Percentiles rank a stretch among this genome's conserved stretches.
phyloP scores from a whole-genome alignment of 2,888 invertebrate species.

The Epirrhoe alternata region DNA sequence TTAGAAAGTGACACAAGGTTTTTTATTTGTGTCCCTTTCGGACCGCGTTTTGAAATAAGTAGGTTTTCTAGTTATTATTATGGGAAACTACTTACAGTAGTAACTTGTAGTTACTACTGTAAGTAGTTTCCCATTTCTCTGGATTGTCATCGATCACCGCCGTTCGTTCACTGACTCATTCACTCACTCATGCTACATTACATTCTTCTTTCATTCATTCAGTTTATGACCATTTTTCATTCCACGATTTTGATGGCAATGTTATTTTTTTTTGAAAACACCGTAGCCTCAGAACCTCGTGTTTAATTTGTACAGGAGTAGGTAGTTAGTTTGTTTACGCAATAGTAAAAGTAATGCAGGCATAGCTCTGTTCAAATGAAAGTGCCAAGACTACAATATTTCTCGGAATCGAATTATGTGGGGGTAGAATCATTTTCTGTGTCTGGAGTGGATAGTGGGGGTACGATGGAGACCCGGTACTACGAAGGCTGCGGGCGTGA shows the following conservation, averaged over 20 bases:
- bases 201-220: no score
- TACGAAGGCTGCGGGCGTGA: slow-evolving; percentile 88
- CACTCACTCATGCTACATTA: no score
- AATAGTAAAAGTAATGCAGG: slow-evolving; percentile 11
- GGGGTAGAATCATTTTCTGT: slow-evolving; percentile 11
- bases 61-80: no score
- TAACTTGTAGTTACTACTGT: no score
- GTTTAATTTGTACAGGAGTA: neutral
- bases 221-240: no score
- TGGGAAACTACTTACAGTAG: no score
- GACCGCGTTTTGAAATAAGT: no score
- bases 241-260: neutral
- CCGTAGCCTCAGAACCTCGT: neutral
- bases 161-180: neutral
- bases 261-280: neutral
- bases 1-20: no score
- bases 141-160: no score
- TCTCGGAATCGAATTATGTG: slow-evolving; percentile 16
- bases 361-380: slow-evolving; percentile 11
- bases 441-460: slow-evolving; percentile 51
- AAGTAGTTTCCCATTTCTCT: no score
- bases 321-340: neutral
- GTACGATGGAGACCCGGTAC: slow-evolving; percentile 79
- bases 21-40: no score
- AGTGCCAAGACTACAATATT: slow-evolving; percentile 10